These are phyloP conservation scores for Aphaenogaster rudis DNA, from an alignment of 1,140 invertebrate species.

Conservation along the genomic window DNA sequence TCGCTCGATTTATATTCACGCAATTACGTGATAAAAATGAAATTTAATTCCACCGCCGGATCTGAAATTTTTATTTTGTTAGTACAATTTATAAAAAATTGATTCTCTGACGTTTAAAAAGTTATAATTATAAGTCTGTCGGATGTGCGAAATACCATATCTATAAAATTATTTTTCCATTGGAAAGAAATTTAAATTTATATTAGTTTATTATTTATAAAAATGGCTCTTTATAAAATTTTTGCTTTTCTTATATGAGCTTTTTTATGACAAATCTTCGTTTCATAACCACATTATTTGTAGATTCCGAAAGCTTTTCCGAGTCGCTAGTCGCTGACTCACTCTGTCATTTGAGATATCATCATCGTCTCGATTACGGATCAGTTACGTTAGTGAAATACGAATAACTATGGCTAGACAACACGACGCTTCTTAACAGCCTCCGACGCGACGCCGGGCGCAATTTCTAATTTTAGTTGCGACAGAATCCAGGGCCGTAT, in stretches of 20 bases:
- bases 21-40: slow-evolving; percentile 27
- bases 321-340: slow-evolving; percentile 41
- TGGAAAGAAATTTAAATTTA: not conserved
- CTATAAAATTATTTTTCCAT: not conserved
- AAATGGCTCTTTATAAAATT: not conserved
- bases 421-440: slow-evolving; percentile 73
- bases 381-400: slow-evolving; percentile 70
- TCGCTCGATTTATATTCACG: slow-evolving; percentile 10
- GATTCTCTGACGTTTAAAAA: not conserved
- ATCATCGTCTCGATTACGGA: slow-evolving; percentile 63
- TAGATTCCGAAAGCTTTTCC: not conserved
- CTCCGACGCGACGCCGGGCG: slow-evolving; percentile 59
- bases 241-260: not conserved
- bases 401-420: slow-evolving; percentile 73
- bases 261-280: not conserved
- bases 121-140: not conserved
- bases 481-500: slow-evolving; percentile 72
- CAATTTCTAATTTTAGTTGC: slow-evolving; percentile 75
- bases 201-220: not conserved
- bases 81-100: slow-evolving; percentile 22
- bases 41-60: not conserved
- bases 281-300: not conserved
- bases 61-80: slow-evolving; percentile 14
- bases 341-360: slow-evolving; percentile 47
- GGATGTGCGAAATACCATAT: not conserved